Evolutionary conservation across 2,797 vertebrate genomes (phyloP), one percentile per base, ranked within the genome.

Genomic region (Ptychobarbus kaznakovi): DNA sequence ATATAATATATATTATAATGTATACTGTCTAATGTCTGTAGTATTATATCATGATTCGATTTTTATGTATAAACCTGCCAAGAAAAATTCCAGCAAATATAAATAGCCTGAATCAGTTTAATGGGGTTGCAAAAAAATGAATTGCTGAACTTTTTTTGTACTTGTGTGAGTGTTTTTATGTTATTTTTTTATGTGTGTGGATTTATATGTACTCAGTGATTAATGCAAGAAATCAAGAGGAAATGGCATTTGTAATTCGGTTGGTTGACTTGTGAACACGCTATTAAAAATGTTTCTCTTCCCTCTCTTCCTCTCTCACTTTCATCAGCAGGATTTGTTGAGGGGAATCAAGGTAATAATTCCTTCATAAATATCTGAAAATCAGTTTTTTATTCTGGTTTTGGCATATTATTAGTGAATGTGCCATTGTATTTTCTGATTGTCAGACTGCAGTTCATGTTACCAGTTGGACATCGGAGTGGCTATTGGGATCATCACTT

Each of bases 401-500:
- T 22, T 53, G 49, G 3, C 22, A 15, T 42, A 53, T 68, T 63
- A 51, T 16, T 1, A 11, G 28, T 75, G 22, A 53, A 20, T 12
- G 46, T 42, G 18, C n/a, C 22, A 15, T 25, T 65, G 69, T 15
- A 35, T 35, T 18, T 40, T 76, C 25, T 82, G 85, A 58, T 2
- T 87, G 25, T 8, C 91, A 95, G 95, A 94, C 0, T 94, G 94
- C 82, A 87, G 83, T 13, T 86, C 91, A 51, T 96, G 95, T 86
- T 94, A 93, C 86, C 72, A 91, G 18, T 90, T 96, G 80, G 93
- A 92, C 69, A 91, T 94, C 84, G 90, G 86, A 12, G 87, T 93
- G 5, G 79, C 95, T 0, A 63, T 94, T 7, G 95, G 85, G 61
- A 92, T 96, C n/a, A 90, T 96, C 16, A 83, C 90, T 38, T 93